Evolutionary conservation across 2,888 invertebrate species (phyloP).

Genomic region (Timema podura): DNA sequence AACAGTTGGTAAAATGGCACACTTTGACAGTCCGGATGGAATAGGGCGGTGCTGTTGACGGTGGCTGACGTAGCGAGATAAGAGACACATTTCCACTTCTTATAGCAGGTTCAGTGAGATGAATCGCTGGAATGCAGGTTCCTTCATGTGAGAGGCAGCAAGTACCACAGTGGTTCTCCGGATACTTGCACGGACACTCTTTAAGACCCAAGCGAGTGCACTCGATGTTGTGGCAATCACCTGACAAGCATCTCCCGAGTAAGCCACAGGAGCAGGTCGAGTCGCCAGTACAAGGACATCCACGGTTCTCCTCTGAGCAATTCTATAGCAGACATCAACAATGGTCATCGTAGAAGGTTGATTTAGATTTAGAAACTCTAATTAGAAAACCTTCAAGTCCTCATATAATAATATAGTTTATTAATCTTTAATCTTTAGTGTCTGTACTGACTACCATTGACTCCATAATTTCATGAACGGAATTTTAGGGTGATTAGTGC

Average conservation of each 20-base stretch:
- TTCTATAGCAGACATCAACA: constrained; percentile 40
- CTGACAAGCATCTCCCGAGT: constrained; percentile 48
- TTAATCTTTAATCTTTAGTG: no score
- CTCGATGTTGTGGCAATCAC: constrained; percentile 50
- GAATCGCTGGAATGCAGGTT: not conserved
- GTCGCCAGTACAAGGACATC: constrained; percentile 8
- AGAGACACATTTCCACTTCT: not conserved
- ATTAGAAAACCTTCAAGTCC: no score
- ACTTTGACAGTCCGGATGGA: no score
- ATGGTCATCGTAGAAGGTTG: no score
- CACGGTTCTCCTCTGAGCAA: constrained; percentile 38
- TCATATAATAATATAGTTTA: no score
- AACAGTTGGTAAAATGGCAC: not conserved
- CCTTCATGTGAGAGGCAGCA: constrained; percentile 3
- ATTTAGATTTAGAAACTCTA: no score
- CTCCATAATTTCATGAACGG: no score
- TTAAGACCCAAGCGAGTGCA: constrained; percentile 47
- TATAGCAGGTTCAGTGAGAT: not conserved
- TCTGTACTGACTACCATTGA: no score
- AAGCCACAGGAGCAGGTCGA: constrained; percentile 46
- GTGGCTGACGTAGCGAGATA: no score
- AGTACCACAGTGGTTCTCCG: not conserved
- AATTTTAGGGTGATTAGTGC: no score
- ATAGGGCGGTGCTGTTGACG: no score
- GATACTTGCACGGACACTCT: constrained; percentile 46